Base-by-base conservation (phyloP, 2,113 vertebrate genomes). In the Climacteris rufus region DNA sequence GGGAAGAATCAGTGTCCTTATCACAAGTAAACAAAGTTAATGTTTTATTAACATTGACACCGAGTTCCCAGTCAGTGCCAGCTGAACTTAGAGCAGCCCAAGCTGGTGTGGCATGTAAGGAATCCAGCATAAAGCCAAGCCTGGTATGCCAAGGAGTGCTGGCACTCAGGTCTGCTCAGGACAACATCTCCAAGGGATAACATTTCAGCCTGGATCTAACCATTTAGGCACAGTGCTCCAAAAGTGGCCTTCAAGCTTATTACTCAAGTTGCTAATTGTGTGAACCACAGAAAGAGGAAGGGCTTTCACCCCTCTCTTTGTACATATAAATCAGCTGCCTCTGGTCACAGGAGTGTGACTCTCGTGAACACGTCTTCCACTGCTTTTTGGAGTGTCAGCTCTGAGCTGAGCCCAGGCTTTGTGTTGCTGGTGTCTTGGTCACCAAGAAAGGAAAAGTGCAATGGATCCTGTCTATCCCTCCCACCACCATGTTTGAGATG, bases 51-150 rank as follows among this genome's bases (percentile, higher is more conserved):
- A 92, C 39, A 40, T 23, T 92, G 88, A 84, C 42, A 42, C 23
- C 0, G 0, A 71, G 56, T 23, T 91, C 72, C 16, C 18, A 6
- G 25, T 37, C 2, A 6, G 59, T 6, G 7, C 66, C 2, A 1
- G 65, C 42, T 15, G 39, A 82, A 56, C 59, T 50, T 21, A 30
- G 35, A 76, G 70, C 66, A 57, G 37, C 28, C 37, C 18, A 10
- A 21, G 70, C 20, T 50, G 54, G 18, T 24, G 5, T 3, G 20
- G 74, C 4, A 6, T 15, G 25, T 11, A 24, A n/a, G 59, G 39
- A 92, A 24, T 64, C 37, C 22, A 27, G 49, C 1, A 2, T 27
- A 45, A 40, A 74, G 60, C 47, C 47, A 64, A 33, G 53, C 56
- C 27, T 30, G 66, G 24, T 31, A 40, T 42, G 39, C 72, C 6